Percentiles rank a stretch among this genome's conserved stretches.
phyloP scores from a whole-genome alignment of 2,888 invertebrate genomes.

The Andrena minutula region DNA sequence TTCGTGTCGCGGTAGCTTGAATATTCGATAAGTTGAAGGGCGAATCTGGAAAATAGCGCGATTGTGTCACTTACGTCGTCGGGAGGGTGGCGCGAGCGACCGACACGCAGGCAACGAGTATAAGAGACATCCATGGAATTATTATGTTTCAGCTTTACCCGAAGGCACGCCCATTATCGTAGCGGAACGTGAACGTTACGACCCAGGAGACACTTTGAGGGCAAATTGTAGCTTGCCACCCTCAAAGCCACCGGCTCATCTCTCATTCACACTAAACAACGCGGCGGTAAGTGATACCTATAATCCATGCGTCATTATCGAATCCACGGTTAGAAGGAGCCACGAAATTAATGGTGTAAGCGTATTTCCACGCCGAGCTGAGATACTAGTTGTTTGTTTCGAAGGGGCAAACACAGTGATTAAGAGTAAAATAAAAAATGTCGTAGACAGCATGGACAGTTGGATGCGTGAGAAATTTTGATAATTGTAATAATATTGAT shows the following conservation, averaged over 20 bases:
- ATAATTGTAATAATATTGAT: not conserved
- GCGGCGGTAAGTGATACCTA: constrained; percentile 88
- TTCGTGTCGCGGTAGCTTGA: constrained; percentile 5
- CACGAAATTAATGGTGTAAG: constrained; percentile 49
- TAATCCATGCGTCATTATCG: constrained; percentile 56
- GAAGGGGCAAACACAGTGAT: not conserved
- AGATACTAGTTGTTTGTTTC: not conserved
- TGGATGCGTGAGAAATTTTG: not conserved
- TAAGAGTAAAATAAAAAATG: not conserved
- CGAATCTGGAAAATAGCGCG: constrained; percentile 58
- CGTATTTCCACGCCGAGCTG: not conserved
- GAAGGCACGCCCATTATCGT: constrained; percentile 88
- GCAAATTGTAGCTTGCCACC: constrained; percentile 93
- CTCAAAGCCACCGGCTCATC: constrained; percentile 90
- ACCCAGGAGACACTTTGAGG: constrained; percentile 90
- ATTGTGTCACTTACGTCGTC: constrained; percentile 23
- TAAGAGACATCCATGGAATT: constrained; percentile 68
- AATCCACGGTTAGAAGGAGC: constrained; percentile 40
- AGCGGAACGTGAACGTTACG: constrained; percentile 91
- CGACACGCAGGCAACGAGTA: constrained; percentile 34
- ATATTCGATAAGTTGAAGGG: constrained; percentile 64
- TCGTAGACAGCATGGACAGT: not conserved
- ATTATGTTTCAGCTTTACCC: constrained; percentile 90
- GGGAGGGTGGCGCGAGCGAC: constrained; percentile 21
- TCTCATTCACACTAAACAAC: constrained; percentile 92